Base-by-base conservation (phyloP, 2,797 vertebrate genomes). In the Eidolon dupreanum region DNA sequence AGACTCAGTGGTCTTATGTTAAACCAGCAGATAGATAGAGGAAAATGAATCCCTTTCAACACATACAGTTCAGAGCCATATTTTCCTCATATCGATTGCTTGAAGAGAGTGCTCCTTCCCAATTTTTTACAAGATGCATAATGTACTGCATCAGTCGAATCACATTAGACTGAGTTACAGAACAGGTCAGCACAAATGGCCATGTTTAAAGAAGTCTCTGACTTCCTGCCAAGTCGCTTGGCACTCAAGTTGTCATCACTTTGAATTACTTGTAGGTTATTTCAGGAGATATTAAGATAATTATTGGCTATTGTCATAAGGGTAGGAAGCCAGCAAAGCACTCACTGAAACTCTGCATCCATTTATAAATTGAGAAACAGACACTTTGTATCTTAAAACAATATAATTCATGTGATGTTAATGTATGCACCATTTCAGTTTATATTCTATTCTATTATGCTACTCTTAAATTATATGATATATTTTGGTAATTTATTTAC, bases 231-330 rank as follows among this genome's bases (percentile, higher is more conserved):
- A 99, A 98, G 97, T 96, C 75, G 59, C 98, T 98, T 98, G 98
- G 98, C 98, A 96, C 94, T 98, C 91, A 28, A 51, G 77, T 93
- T 98, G 97, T 98, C 98, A 98, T 98, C 98, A 97, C 78, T 98
- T 98, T 98, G 97, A 98, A 98, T 98, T 98, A 98, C 98, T 98
- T 98, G 96, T 97, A 98, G 97, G 98, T 98, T 98, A 98, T 98
- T 98, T 98, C 97, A 98, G 92, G 73, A 98, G 97, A 98, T 97
- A 97, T 95, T 97, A 86, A 97, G 90, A 98, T 97, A 98, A 98
- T 98, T 98, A 98, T 96, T 98, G 98, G 98, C 97, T 97, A 70
- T 96, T 98, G 96, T 98, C 90, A 96, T 85, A 92, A 94, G 74
- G 41, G 55, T 86, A 97, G 75, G 87, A 75, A 97, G 98, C 97